Evolutionary conservation across 2,113 vertebrate species (phyloP).

Genomic region (Corythaixoides concolor): DNA sequence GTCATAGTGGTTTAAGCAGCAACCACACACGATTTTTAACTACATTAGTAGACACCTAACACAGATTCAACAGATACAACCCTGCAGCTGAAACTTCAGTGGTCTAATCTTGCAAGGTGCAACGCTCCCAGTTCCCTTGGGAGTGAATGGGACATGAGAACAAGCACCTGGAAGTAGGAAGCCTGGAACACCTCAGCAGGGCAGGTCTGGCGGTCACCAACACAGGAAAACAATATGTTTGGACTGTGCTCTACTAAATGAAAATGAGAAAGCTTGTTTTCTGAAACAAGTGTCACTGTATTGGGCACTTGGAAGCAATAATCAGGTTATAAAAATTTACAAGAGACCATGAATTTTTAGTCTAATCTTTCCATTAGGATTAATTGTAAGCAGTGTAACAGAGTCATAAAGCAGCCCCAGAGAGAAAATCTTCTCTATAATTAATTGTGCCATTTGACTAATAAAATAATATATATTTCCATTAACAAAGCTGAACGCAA

Average conservation of each 20-base stretch:
- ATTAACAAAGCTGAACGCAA: background rate
- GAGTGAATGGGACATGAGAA: accelerated
- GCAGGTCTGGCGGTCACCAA: accelerated
- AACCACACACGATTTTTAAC: accelerated
- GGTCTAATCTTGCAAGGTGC: accelerated
- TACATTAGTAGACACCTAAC: accelerated
- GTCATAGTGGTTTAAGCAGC: background rate
- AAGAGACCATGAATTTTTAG: background rate
- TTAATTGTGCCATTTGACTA: slow-evolving; percentile 14
- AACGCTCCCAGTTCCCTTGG: background rate
- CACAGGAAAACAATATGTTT: background rate
- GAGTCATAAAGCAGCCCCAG: background rate
- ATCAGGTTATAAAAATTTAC: background rate
- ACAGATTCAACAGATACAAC: background rate
- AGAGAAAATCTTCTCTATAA: slow-evolving; percentile 15
- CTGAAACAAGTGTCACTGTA: background rate
- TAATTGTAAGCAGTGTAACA: slow-evolving; percentile 1
- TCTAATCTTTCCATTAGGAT: slow-evolving; percentile 7
- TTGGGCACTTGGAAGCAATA: background rate
- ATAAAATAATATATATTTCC: slow-evolving; percentile 11
- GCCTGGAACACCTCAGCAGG: background rate
- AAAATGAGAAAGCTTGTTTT: background rate
- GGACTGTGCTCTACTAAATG: background rate
- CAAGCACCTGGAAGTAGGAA: background rate
- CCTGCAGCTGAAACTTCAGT: background rate